Evolutionary conservation across 1,140 invertebrate genomes (phyloP).

Genomic region (Eubasilissa regina): DNA sequence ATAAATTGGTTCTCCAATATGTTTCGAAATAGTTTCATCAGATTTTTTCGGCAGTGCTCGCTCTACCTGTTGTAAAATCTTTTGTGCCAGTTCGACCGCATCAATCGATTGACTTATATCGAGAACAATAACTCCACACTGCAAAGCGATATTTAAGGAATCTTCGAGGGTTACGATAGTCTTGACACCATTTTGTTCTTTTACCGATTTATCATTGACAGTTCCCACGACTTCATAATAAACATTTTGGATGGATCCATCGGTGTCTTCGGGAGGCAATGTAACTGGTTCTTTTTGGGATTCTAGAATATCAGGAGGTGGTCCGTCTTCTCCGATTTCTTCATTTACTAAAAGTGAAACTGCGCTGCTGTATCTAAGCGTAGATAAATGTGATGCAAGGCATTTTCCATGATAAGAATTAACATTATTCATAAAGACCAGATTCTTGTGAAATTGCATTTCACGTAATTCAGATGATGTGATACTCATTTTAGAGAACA

Average conservation of each 20-base stretch:
- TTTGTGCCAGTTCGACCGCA: not conserved
- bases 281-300: not conserved
- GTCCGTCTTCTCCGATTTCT: constrained; percentile 25
- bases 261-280: not conserved
- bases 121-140: not conserved
- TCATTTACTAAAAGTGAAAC: not conserved
- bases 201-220: not conserved
- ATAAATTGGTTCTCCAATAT: too few relatives aligned
- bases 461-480: too few relatives aligned
- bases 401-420: constrained; percentile 31
- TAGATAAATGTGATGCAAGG: not conserved
- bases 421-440: constrained; percentile 26
- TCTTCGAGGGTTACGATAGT: not conserved
- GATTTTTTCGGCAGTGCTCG: not conserved
- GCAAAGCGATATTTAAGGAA: not conserved
- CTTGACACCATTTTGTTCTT: constrained; percentile 15
- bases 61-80: not conserved
- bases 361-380: not conserved
- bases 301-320: not conserved
- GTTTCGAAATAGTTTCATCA: not conserved
- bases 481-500: too few relatives aligned
- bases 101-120: constrained; percentile 16
- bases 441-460: not conserved
- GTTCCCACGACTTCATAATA: constrained; percentile 28
- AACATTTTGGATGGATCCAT: not conserved